Evolutionary conservation across 2,888 invertebrate genomes (phyloP).

Genomic region (Caenorhabditis doughertyi): DNA sequence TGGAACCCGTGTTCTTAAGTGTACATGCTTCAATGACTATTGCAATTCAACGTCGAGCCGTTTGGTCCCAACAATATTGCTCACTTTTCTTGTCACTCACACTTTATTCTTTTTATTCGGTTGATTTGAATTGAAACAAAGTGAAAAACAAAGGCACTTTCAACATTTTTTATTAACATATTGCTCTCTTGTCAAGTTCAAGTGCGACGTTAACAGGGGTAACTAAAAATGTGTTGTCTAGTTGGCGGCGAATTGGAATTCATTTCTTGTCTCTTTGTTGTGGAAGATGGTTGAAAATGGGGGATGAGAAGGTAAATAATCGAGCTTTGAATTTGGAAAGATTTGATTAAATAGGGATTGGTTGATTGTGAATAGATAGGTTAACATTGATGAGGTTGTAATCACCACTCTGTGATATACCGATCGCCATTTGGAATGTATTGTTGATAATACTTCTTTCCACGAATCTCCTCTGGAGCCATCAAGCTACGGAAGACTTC

Average conservation of each 20-base stretch:
- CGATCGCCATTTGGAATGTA: constrained; percentile 36
- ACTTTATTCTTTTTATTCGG: constrained; percentile 40
- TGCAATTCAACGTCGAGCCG: constrained; percentile 69
- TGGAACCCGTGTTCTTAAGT: constrained; percentile 76
- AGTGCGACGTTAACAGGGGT: constrained; percentile 44
- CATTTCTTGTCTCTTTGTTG: too few species aligned
- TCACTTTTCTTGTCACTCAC: constrained; percentile 25
- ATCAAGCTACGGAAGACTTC: constrained; percentile 62
- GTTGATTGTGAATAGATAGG: not conserved
- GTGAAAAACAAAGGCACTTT: constrained; percentile 35
- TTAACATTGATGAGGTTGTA: not conserved
- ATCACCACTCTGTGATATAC: constrained; percentile 46
- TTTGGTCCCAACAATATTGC: constrained; percentile 27
- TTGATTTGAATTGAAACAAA: too few species aligned
- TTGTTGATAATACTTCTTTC: constrained; percentile 60
- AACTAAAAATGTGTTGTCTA: constrained; percentile 41
- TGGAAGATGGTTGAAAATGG: not conserved
- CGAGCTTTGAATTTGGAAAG: not conserved
- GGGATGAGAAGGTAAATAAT: not conserved
- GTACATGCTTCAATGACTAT: constrained; percentile 80
- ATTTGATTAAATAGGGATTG: not conserved
- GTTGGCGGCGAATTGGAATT: constrained; percentile 12
- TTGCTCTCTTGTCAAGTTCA: constrained; percentile 54
- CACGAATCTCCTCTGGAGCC: constrained; percentile 58
- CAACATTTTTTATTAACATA: constrained; percentile 62